These are phyloP conservation scores for Pygoscelis antarcticus DNA, from an alignment of 2,113 vertebrate species.

Conservation along the genomic window DNA sequence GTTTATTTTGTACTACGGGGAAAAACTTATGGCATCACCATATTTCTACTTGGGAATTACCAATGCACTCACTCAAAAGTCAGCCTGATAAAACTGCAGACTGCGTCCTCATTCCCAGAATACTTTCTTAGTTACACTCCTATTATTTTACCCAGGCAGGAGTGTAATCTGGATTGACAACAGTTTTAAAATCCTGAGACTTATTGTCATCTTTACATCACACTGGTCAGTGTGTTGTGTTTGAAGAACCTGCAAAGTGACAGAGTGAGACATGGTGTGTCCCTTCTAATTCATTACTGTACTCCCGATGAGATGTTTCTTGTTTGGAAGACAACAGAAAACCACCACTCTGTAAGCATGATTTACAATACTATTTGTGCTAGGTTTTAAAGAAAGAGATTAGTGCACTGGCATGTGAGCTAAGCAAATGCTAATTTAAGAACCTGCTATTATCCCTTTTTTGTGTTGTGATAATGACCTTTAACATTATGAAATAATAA, in stretches of 20 bases:
- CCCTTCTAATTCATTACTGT: neutral
- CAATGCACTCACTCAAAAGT: neutral
- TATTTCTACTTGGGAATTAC: neutral
- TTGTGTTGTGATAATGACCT: constrained; percentile 21
- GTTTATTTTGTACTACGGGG: neutral
- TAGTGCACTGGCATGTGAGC: neutral
- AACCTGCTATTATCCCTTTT: neutral
- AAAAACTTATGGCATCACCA: neutral
- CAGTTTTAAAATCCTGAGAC: neutral
- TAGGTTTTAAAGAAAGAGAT: neutral
- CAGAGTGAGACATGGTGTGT: neutral
- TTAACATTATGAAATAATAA: constrained; percentile 21
- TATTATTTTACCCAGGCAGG: neutral
- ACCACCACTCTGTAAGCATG: neutral
- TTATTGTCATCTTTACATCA: neutral
- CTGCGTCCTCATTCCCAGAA: neutral
- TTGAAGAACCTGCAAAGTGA: neutral
- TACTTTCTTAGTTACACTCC: neutral
- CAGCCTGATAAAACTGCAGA: neutral
- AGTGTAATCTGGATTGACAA: neutral
- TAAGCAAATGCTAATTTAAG: constrained; percentile 8
- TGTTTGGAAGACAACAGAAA: neutral
- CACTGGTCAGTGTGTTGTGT: neutral
- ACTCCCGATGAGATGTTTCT: neutral
- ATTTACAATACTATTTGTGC: neutral